Base-by-base conservation (phyloP, 2,797 vertebrate species). In the Euthynnus affinis region DNA sequence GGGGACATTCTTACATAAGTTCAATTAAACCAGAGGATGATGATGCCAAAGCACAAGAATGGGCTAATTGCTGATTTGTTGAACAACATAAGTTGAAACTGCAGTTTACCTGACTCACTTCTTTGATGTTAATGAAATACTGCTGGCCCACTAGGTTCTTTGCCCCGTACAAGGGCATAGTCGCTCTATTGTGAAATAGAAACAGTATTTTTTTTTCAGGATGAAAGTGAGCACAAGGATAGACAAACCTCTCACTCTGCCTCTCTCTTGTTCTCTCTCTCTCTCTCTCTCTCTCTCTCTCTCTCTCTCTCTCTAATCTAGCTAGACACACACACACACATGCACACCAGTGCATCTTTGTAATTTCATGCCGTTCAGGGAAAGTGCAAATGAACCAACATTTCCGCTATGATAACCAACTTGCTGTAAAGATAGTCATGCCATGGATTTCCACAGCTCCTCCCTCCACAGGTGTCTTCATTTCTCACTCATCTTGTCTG, bases 111-210 rank as follows among this genome's bases (percentile, higher is more conserved):
- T 91, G 86, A 89, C 60, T 76, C 53, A 3, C 17, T 44, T 74
- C 85, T 91, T 91, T 91, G 86, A 91, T 86, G 85, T 84, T 89
- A 88, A 91, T 90, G 74, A 88, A 85, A 84, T 78, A 78, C 87
- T 85, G 74, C 74, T 88, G 87, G 82, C 27, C 78, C 52, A 66
- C 57, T 60, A 34, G 22, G 34, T 65, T 65, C 56, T 57, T 76
- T 51, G 57, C 37, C 32, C n/a, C 13, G 32, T 13, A 66, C 60
- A 25, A 55, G 74, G 61, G 56, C 61, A 84, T 76, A 69, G 68
- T 34, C 8, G 22, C 55, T 40, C 68, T 27, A 14, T 79, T 72
- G 72, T 76, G 40, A 82, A 70, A 67, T 51, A 25, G 34, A 82
- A 87, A 81, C 74, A 80, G 63, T 75, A 9, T 34, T 75, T 65